These are phyloP conservation scores for Myotis lucifugus DNA, from an alignment of 2,113 vertebrate species.

Conservation along the genomic window DNA sequence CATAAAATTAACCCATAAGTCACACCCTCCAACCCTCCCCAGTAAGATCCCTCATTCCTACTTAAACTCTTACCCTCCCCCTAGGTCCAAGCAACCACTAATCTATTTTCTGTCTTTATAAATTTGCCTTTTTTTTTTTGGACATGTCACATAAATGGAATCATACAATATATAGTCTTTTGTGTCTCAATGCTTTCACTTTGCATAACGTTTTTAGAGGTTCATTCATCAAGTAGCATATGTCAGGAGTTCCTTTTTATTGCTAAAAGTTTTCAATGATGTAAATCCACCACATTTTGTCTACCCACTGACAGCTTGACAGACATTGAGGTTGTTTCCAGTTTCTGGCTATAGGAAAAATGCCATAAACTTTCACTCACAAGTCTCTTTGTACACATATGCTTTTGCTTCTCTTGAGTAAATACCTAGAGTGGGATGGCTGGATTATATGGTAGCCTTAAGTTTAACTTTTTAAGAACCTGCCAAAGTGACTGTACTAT, in stretches of 20 bases:
- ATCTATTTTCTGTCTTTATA: not conserved
- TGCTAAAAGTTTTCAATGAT: not conserved
- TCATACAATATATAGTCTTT: not conserved
- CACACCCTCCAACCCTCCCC: no score
- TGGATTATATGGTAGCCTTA: not conserved
- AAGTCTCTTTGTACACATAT: not conserved
- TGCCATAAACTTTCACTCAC: not conserved
- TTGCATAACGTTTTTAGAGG: not conserved
- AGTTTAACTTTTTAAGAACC: conserved; percentile 36
- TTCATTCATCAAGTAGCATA: not conserved
- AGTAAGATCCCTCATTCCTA: not conserved
- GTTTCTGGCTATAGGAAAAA: conserved; percentile 1
- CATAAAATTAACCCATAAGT: not conserved
- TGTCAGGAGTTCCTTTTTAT: not conserved
- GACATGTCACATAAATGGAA: not conserved
- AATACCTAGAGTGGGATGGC: not conserved
- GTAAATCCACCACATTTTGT: not conserved
- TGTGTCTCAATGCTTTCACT: not conserved
- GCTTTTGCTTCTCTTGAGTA: not conserved
- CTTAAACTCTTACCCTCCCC: not conserved
- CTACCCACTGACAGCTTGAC: not conserved
- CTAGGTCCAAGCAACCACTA: not conserved
- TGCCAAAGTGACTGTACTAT: not conserved
- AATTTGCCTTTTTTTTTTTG: not conserved
- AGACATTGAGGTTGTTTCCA: not conserved